Evolutionary conservation across 2,888 invertebrate species (phyloP).

Genomic region (Eurytoma adleriae): DNA sequence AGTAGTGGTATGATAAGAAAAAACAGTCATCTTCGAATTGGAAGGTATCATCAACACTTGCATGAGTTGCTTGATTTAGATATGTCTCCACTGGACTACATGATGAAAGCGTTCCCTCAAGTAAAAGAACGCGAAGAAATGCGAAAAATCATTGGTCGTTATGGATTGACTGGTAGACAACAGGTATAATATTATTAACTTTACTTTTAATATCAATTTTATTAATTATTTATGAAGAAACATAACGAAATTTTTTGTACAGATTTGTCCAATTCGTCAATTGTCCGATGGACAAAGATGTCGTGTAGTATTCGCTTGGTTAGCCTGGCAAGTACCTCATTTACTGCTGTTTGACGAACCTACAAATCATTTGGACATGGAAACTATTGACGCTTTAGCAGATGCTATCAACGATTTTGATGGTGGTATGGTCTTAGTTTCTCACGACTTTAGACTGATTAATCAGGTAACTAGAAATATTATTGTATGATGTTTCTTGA

Average conservation of each 20-base stretch:
- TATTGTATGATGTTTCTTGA: background rate
- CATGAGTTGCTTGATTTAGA: conserved; percentile 97
- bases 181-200: conserved; percentile 80
- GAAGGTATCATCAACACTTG: conserved; percentile 98
- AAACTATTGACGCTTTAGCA: conserved; percentile 98
- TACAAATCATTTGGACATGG: conserved; percentile 98
- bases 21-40: conserved; percentile 98
- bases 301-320: conserved; percentile 98
- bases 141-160: conserved; percentile 98
- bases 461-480: conserved; percentile 85
- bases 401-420: conserved; percentile 98
- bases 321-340: conserved; percentile 98
- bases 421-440: conserved; percentile 99
- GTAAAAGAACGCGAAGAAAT: conserved; percentile 99
- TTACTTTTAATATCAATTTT: background rate
- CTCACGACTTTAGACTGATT: conserved; percentile 99
- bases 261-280: conserved; percentile 94
- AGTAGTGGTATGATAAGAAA: conserved; percentile 97
- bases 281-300: conserved; percentile 98
- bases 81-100: conserved; percentile 96
- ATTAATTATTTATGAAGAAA: conserved; percentile 1
- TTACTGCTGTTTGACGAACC: conserved; percentile 91
- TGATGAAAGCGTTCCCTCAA: conserved; percentile 97
- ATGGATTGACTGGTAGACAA: conserved; percentile 97
- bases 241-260: conserved; percentile 38